These are phyloP conservation scores for Maniola hyperantus DNA, from an alignment of 2,888 invertebrate species.

Conservation along the genomic window DNA sequence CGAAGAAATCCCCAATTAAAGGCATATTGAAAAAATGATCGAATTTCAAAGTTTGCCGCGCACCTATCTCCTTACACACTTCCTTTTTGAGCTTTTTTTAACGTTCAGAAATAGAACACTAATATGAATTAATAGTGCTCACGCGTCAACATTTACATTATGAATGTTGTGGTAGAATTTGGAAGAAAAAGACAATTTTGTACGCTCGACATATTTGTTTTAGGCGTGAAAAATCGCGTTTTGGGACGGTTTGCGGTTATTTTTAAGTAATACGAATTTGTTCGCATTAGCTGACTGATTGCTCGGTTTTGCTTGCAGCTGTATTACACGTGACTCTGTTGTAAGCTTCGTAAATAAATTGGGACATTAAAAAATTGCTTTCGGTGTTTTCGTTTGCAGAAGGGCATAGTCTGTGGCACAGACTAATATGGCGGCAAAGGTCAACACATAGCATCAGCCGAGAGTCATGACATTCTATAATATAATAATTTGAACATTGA, in stretches of 20 bases:
- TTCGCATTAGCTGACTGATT: constrained; percentile 73
- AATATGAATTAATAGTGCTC: constrained; percentile 71
- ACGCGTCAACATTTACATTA: constrained; percentile 51
- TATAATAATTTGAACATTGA: too few relatives aligned
- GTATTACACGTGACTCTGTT: constrained; percentile 66
- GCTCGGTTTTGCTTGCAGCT: constrained; percentile 61
- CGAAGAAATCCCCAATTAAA: constrained; percentile 39
- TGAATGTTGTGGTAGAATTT: constrained; percentile 46
- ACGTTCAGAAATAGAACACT: constrained; percentile 63
- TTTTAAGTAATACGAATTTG: constrained; percentile 78
- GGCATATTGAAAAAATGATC: constrained; percentile 50
- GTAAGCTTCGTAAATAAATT: constrained; percentile 61
- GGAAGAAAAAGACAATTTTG: constrained; percentile 55
- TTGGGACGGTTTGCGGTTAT: constrained; percentile 71
- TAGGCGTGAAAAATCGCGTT: constrained; percentile 78
- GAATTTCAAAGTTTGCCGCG: constrained; percentile 62
- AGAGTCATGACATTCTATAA: too few relatives aligned
- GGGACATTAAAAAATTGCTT: constrained; percentile 43
- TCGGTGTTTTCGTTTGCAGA: constrained; percentile 19
- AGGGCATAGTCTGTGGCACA: constrained; percentile 7
- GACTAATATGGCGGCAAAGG: not conserved
- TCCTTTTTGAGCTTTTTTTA: constrained; percentile 40
- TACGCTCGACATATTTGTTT: constrained; percentile 71
- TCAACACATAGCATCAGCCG: not conserved
- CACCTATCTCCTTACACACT: constrained; percentile 47